phyloP scores from a whole-genome alignment of 1,140 invertebrate species.

The Trissolcus basalis region DNA sequence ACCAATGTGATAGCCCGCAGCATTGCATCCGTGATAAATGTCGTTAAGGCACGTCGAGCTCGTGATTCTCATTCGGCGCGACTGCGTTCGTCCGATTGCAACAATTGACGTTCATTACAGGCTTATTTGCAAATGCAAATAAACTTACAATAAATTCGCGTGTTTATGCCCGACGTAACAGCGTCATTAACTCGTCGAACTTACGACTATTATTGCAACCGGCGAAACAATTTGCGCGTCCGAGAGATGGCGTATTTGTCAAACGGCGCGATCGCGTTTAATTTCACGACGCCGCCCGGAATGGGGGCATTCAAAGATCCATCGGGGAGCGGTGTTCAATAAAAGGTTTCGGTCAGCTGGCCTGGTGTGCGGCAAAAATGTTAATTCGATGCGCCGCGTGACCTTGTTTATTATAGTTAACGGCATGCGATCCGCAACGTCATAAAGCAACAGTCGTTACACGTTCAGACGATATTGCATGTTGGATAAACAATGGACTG shows the following conservation, averaged over 20 bases:
- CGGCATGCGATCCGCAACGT: slow-evolving; percentile 26
- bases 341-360: slow-evolving; percentile 31
- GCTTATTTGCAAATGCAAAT: slow-evolving; percentile 52
- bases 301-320: slow-evolving; percentile 29
- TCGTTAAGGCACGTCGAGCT: slow-evolving; percentile 57
- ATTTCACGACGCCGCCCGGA: slow-evolving; percentile 26
- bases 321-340: slow-evolving; percentile 25
- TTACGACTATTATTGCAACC: slow-evolving; percentile 35
- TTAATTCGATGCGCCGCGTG: slow-evolving; percentile 40
- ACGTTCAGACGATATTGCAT: slow-evolving; percentile 21
- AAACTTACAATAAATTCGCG: slow-evolving; percentile 37
- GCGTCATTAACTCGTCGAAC: slow-evolving; percentile 30
- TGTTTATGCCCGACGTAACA: slow-evolving; percentile 29
- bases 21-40: slow-evolving; percentile 60
- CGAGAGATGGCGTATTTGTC: slow-evolving; percentile 32
- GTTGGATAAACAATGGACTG: slow-evolving; percentile 31
- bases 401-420: slow-evolving; percentile 50
- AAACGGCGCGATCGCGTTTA: slow-evolving; percentile 4
- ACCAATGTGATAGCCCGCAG: slow-evolving; percentile 34
- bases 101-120: slow-evolving; percentile 48
- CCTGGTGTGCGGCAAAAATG: slow-evolving; percentile 25
- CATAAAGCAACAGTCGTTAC: slow-evolving; percentile 28
- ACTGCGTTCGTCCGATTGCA: slow-evolving; percentile 28
- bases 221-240: slow-evolving; percentile 9
- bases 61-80: slow-evolving; percentile 46